A percentile compares a stretch with the other conserved stretches of the same genome.
Conservation (phyloP, 2,888 invertebrate genomes). For the Catocala fraxini region DNA sequence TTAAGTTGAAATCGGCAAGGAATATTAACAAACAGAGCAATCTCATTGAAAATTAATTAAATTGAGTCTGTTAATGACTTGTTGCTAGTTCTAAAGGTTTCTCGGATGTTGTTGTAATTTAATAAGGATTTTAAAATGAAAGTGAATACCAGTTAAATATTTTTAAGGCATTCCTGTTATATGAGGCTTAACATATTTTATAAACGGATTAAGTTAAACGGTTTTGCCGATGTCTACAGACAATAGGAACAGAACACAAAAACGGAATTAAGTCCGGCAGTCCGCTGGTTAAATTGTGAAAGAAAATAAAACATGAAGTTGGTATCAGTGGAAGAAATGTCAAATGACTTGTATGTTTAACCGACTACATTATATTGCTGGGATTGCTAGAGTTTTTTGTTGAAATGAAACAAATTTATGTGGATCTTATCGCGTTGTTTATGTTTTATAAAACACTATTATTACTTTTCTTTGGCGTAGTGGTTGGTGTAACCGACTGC, state of each 20-base stretch:
- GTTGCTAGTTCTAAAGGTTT: conserved; percentile 3
- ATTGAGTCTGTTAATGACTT: conserved; percentile 6
- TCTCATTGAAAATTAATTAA: conserved; percentile 22
- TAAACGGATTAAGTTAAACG: not conserved
- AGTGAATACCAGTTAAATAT: not conserved
- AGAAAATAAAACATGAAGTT: conserved; percentile 23
- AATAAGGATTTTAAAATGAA: not conserved
- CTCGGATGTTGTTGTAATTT: not conserved
- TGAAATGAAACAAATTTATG: too few species aligned
- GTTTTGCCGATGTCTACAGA: not conserved
- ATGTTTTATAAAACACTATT: too few species aligned
- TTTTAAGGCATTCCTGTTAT: not conserved
- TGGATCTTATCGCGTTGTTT: too few species aligned
- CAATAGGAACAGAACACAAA: conserved; percentile 29
- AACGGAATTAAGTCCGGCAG: conserved; percentile 45
- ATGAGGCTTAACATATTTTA: not conserved
- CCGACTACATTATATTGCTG: conserved; percentile 7
- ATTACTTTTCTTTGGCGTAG: too few species aligned
- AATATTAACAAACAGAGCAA: conserved; percentile 29
- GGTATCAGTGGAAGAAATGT: conserved; percentile 26
- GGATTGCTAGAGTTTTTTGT: too few species aligned
- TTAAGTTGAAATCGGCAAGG: conserved; percentile 24
- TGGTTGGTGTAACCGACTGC: too few species aligned
- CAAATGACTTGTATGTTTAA: conserved; percentile 31
- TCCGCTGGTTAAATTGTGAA: conserved; percentile 41